phyloP scores from a whole-genome alignment of 2,797 vertebrate genomes.

The Parambassis ranga region DNA sequence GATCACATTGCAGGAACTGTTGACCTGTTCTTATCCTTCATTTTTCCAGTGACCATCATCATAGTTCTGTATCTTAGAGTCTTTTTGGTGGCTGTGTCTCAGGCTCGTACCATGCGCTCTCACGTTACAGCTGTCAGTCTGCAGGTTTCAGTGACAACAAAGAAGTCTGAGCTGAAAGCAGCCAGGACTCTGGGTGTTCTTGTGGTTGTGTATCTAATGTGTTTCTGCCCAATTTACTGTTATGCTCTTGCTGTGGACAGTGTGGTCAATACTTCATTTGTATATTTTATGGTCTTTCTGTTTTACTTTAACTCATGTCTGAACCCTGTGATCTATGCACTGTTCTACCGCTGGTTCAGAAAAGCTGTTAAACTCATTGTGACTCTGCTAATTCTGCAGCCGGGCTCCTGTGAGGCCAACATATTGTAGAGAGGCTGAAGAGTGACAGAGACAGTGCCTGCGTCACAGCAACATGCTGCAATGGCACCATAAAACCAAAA shows the following conservation, averaged over 20 bases:
- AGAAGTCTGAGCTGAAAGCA: no score
- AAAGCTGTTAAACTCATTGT: not conserved
- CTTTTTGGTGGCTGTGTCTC: not conserved
- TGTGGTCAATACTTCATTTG: fast-evolving
- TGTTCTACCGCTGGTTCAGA: conserved; percentile 15
- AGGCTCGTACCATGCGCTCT: no score
- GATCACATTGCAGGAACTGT: not conserved
- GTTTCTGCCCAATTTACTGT: not conserved
- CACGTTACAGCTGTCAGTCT: no score
- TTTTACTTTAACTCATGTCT: not conserved
- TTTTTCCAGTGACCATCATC: not conserved
- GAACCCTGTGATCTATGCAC: no score
- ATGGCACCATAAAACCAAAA: no score
- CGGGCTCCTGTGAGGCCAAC: not conserved
- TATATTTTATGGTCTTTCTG: fast-evolving
- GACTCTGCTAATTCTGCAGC: not conserved
- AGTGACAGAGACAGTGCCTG: no score
- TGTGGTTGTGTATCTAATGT: not conserved
- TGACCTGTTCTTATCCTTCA: no score
- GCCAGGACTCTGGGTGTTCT: no score
- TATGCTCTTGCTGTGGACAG: fast-evolving
- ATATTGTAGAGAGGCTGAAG: no score
- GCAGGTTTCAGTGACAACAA: no score
- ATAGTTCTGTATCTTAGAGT: not conserved
- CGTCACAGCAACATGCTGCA: no score